Conservation (phyloP, 1,140 invertebrate genomes). For the Leptopilina boulardi region DNA sequence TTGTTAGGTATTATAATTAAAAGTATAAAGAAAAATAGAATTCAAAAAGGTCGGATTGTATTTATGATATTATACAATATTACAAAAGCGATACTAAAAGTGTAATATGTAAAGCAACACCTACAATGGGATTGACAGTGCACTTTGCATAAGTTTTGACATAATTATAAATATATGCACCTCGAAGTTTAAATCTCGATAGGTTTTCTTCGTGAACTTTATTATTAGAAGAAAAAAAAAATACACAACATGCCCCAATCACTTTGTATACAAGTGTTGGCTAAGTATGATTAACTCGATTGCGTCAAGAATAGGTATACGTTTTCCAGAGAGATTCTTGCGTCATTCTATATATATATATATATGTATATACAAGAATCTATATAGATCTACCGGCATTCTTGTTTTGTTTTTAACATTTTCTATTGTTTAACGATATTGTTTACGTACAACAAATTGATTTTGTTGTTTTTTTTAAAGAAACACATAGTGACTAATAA, state of each 20-base stretch:
- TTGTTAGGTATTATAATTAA: no score
- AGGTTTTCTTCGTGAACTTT: constrained; percentile 8
- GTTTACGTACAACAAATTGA: background rate
- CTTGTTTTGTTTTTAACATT: background rate
- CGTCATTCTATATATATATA: no score
- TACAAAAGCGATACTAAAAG: constrained; percentile 4
- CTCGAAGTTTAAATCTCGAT: background rate
- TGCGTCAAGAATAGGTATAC: constrained; percentile 14
- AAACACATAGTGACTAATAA: background rate
- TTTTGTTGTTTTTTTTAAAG: background rate
- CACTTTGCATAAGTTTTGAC: constrained; percentile 11
- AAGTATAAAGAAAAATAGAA: no score
- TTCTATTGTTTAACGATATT: constrained; percentile 1
- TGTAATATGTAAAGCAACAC: background rate
- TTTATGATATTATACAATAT: background rate
- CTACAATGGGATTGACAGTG: background rate
- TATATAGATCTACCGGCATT: background rate
- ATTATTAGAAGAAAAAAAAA: background rate
- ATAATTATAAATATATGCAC: constrained; percentile 18
- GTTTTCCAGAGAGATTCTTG: background rate
- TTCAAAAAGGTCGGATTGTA: no score
- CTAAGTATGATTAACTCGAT: constrained; percentile 22
- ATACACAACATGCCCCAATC: constrained; percentile 15
- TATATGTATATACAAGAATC: background rate
- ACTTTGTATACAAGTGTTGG: constrained; percentile 12